Conservation (phyloP, 2,797 vertebrate species). For the Staurois parvus region DNA sequence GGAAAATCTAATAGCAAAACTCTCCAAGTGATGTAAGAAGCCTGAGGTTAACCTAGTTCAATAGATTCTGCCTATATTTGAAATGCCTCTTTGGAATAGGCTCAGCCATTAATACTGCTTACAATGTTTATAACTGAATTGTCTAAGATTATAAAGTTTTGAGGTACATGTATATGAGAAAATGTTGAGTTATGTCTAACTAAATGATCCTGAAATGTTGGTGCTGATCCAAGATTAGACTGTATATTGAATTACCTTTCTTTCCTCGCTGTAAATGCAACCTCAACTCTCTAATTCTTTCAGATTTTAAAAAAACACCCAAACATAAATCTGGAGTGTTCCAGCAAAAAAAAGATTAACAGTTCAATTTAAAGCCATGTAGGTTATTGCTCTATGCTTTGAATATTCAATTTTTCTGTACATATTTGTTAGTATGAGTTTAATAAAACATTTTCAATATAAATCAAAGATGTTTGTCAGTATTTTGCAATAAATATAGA, state of each 20-base stretch:
- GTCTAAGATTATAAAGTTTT: too few relatives aligned
- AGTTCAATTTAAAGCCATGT: neutral
- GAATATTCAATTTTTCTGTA: constrained; percentile 11
- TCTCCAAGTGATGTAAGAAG: too few relatives aligned
- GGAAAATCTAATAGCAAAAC: too few relatives aligned
- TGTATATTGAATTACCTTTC: neutral
- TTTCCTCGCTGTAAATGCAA: neutral
- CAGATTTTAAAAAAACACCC: neutral
- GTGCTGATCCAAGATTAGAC: neutral
- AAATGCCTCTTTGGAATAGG: too few relatives aligned
- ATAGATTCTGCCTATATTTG: too few relatives aligned
- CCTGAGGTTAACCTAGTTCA: too few relatives aligned
- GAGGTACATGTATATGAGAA: too few relatives aligned
- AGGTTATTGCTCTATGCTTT: constrained; percentile 5
- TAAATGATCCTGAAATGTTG: neutral
- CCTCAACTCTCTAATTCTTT: neutral
- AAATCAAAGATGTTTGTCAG: neutral
- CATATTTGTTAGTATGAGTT: constrained; percentile 3
- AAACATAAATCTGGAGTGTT: too few relatives aligned
- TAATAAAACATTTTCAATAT: neutral
- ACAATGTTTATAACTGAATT: too few relatives aligned
- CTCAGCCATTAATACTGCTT: too few relatives aligned
- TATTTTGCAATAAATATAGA: neutral
- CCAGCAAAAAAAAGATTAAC: neutral
- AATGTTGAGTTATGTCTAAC: too few relatives aligned